These are phyloP conservation scores for Lasioglossum zephyrum DNA, from an alignment of 2,888 invertebrate genomes.

Conservation along the genomic window DNA sequence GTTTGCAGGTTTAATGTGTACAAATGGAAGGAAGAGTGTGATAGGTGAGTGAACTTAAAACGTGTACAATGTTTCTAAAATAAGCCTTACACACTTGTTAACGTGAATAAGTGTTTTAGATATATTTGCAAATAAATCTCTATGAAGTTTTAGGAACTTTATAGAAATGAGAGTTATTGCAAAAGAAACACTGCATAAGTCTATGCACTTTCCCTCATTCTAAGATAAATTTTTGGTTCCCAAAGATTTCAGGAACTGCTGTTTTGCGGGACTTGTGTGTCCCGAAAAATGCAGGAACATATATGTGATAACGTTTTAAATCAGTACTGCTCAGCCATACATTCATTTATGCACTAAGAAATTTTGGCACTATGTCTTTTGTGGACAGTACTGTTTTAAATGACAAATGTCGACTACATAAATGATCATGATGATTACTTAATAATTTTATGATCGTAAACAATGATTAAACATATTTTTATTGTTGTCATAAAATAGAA, in stretches of 20 bases:
- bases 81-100: constrained; percentile 33
- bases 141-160: constrained; percentile 19
- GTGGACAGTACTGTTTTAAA: constrained; percentile 7
- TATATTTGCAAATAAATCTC: constrained; percentile 36
- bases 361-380: neutral
- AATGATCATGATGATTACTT: constrained; percentile 5
- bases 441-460: neutral
- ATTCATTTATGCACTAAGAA: neutral
- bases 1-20: constrained; percentile 47
- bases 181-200: constrained; percentile 26
- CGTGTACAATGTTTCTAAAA: constrained; percentile 36
- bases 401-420: constrained; percentile 12
- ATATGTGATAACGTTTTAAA: constrained; percentile 29
- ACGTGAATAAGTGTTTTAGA: constrained; percentile 13
- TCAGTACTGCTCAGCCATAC: neutral
- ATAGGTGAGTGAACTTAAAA: constrained; percentile 43
- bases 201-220: neutral
- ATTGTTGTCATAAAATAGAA: neutral
- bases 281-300: too few species aligned
- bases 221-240: constrained; percentile 29
- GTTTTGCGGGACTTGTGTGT: too few species aligned
- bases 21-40: constrained; percentile 38
- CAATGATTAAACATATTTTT: neutral
- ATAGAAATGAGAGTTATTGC: constrained; percentile 5
- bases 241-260: constrained; percentile 19